Evolutionary conservation across 2,113 vertebrate species (phyloP).

Genomic region (Tragulus kanchil): DNA sequence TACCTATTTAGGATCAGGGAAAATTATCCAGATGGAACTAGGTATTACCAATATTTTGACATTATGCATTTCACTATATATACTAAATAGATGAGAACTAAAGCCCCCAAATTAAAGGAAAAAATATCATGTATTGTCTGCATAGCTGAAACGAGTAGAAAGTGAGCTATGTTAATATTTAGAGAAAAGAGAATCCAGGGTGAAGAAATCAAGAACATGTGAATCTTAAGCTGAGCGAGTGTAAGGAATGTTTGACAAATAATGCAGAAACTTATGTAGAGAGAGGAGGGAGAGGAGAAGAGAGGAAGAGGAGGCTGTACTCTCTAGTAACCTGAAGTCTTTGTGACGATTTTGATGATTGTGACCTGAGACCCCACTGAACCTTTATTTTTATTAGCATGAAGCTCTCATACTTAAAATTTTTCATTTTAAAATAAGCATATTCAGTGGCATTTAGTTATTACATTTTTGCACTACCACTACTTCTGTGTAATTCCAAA

Average conservation of each 20-base stretch:
- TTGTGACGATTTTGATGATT: not conserved
- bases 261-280: not conserved
- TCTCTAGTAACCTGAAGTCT: not conserved
- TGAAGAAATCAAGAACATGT: not conserved
- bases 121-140: not conserved
- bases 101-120: not conserved
- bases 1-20: not conserved
- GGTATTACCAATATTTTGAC: not conserved
- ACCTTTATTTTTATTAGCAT: not conserved
- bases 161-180: not conserved
- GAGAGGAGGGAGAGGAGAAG: not conserved
- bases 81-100: not conserved
- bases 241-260: not conserved
- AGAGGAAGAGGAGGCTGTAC: not conserved
- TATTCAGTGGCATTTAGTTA: not conserved
- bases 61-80: not conserved
- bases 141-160: not conserved
- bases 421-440: not conserved
- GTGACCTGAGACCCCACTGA: not conserved
- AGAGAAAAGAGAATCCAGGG: not conserved
- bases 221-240: not conserved
- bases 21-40: not conserved
- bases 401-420: not conserved
- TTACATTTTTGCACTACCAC: not conserved
- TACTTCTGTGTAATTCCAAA: not conserved